Base-by-base conservation (phyloP, 2,888 invertebrate genomes). In the Cephonodes hylas region DNA sequence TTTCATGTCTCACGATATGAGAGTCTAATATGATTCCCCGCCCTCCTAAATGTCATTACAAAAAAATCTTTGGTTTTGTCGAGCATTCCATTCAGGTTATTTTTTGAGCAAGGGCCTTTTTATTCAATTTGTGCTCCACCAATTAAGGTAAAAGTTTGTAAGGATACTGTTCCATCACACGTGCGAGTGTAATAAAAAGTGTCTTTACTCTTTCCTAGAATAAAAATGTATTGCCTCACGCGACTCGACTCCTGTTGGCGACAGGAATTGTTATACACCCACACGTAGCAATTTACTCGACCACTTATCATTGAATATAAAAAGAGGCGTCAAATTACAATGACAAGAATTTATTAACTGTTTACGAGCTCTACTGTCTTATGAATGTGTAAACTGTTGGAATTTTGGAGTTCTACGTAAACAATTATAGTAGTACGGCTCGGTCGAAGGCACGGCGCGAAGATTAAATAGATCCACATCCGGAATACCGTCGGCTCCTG, bases 401-500 rank as follows among this genome's bases (percentile, higher is more conserved):
- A 18, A 44, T 22, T 48, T 22, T 31, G 20, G 27, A 61, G n/a
- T 23, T n/a, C 8, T 20, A 15, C 42, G 20, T 31, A 44, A 56
- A 10, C 42, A 27, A 18, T 15, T 22, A 56, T 42, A 42, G 13
- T 22, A 15, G 13, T 31, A 58, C 20, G 42, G 64, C 57, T 57
- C 59, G 45, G 64, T 62, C 61, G 63, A 69, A 70, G 71, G 68
- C 67, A 68, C 66, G 70, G 68, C 62, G 66, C 64, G 64, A 69
- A 75, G 71, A 80, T 80, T 80, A 79, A 78, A 69, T 68, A 71
- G 67, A 69, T 67, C 64, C 65, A 67, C 71, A 64, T 65, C 71
- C 67, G 69, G 73, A 76, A 73, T 69, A 73, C 72, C 74, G 74
- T 73, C 76, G 73, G 74, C 70, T 72, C 70, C 76, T 73, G 77